Percentiles rank a stretch among this genome's conserved stretches.
Conservation (phyloP, 2,797 vertebrate species). For the Poecile montanus region DNA sequence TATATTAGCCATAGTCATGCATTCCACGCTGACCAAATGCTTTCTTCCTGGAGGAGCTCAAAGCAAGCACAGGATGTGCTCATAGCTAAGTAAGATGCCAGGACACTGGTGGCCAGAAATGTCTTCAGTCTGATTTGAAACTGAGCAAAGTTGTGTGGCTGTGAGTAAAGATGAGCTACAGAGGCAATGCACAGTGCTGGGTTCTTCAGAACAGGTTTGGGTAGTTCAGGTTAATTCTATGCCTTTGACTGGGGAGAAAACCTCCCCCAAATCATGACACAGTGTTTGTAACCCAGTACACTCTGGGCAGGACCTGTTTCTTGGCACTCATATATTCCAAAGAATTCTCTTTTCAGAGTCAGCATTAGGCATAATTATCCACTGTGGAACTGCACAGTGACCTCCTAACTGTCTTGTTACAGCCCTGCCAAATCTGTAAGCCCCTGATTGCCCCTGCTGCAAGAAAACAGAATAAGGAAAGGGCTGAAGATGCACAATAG, state of each 20-base stretch:
- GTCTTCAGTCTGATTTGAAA: neutral
- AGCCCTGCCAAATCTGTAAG: neutral
- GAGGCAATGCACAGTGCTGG: neutral
- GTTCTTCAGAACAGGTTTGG: constrained; percentile 15
- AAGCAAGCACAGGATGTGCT: neutral
- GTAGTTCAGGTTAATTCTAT: neutral
- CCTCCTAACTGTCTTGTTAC: neutral
- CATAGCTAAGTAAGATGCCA: neutral
- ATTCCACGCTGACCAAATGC: neutral
- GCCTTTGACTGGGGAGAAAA: neutral
- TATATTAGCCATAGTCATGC: neutral
- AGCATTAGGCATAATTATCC: neutral
- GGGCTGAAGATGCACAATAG: neutral
- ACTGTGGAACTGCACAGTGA: neutral
- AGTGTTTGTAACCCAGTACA: neutral
- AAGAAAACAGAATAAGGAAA: neutral
- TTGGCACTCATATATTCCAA: neutral
- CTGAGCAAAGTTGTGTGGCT: neutral
- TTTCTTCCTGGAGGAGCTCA: neutral
- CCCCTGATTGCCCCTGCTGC: neutral
- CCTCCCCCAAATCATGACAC: neutral
- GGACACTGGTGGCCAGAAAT: neutral
- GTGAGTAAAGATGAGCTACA: neutral
- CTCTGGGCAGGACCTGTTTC: neutral
- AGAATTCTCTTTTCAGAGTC: neutral